Base-by-base conservation (phyloP, 2,888 invertebrate genomes). In the Hedya salicella region DNA sequence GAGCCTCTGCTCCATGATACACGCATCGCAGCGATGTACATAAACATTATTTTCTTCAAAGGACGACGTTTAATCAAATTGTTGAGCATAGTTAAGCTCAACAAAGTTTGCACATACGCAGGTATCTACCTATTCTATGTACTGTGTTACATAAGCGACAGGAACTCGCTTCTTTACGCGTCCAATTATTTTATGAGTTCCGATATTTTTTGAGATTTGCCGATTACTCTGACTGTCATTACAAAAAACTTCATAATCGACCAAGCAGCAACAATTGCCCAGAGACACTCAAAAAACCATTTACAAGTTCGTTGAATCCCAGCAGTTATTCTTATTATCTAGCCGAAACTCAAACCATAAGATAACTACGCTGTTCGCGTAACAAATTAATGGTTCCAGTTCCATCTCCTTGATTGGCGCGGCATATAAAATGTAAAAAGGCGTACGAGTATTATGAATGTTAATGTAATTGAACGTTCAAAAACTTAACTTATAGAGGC, bases 271-370 rank as follows among this genome's bases (percentile, higher is more conserved):
- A 70, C 66, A 67, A 69, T 40, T 65, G 68, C 53, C 49, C 19
- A 40, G 42, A 64, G 57, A 48, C 72, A 73, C 71, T 70, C 75
- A 53, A 73, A 64, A 71, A 53, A 50, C 62, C 46, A 68, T 71
- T 73, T 70, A 72, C 70, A 36, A 36, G 57, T 57, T 57, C 57
- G 32, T 57, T 57, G 57, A 46, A 32, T 46, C 57, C 56, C 42
- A 56, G 42, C 39, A 36, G 46, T 48, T 36, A 40, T 54, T 25
- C 44, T 16, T 8, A 48, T 44, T 19, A 40, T 60, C 32, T 11
- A 39, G 21, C 6, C 49, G 39, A 39, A 60, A 44, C 13, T 17
- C 30, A 57, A 57, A 44, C 8, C n/a, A 17, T 32, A 46, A 32
- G 30, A 56, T 16, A 56, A 56, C 56, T 56, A 54, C 56, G 30